Evolutionary conservation across 64 coral and sea anemone genomes (phyloP).

Genomic region (Porites australiensis): DNA sequence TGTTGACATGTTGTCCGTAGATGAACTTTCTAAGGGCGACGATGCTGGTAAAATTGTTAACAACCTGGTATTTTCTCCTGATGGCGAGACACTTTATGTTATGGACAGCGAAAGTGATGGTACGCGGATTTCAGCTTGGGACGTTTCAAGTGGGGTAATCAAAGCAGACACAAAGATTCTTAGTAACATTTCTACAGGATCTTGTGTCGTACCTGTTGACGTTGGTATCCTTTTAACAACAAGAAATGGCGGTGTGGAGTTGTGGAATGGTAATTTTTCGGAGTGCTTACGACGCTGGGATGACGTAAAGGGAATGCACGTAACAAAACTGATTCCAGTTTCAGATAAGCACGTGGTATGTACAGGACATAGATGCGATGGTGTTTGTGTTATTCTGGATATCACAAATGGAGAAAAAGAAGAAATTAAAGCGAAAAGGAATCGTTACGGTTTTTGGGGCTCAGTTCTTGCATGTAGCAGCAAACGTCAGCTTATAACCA

Average conservation of each 20-base stretch:
- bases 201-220: background rate
- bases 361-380: background rate
- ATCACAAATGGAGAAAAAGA: background rate
- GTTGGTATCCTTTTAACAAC: background rate
- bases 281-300: background rate
- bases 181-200: too few species aligned
- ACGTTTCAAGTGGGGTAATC: background rate
- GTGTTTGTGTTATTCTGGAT: background rate
- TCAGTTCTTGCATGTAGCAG: background rate
- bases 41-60: background rate
- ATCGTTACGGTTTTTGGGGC: background rate
- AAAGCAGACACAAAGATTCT: background rate
- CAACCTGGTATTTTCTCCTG: background rate
- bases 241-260: background rate
- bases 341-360: background rate
- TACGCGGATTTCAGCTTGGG: background rate
- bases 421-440: too few species aligned
- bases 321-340: too few species aligned
- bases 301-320: background rate
- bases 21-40: too few species aligned
- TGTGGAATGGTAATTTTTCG: background rate
- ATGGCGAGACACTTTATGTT: background rate
- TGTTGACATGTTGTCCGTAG: background rate
- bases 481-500: background rate
- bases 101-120: background rate